Base-by-base conservation (phyloP, 2,113 vertebrate genomes). In the Carassius carassius region DNA sequence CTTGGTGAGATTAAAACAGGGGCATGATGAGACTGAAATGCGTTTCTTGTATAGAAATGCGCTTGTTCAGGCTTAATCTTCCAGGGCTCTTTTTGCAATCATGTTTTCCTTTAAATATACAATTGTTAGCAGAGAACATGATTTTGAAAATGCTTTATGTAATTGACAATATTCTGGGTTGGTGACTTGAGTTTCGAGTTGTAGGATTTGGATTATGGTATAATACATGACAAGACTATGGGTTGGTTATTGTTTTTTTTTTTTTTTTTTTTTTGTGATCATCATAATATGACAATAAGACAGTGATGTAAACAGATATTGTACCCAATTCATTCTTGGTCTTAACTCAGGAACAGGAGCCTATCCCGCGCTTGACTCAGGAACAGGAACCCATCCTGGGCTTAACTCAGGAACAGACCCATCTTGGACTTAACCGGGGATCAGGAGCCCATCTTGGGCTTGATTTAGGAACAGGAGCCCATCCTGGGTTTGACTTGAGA, bases 1-100 rank as follows among this genome's bases (percentile, higher is more conserved):
- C 76, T 72, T 84, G 49, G 32, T 58, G 62, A 78, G 74, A 84
- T 78, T 85, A 79, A 58, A 79, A 25, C 35, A 21, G 25, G 51
- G 69, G 49, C 74, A 70, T 44, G 76, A 69, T 78, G 49, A 21
- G 75, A 70, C 54, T 56, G 67, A 78, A 84, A 67, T 84, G 60
- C 19, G 51, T 69, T 65, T 67, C 60, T 69, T 81, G 62, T 51
- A 65, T 77, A 37, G 72, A 49, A 83, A 83, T 62, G 37, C 56
- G 51, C 37, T 72, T 51, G 19, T 82, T 81, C 23, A 14, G 65
- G 80, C 47, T 82, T 54, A 73, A 37, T 58, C 67, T 83, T 44
- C 21, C 51, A 60, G 16, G 25, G 56, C 37, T 62, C n/a, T 44
- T 63, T 44, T 47, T 63, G 58, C 77, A 79, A 78, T 63, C 77